phyloP scores from a whole-genome alignment of 2,113 vertebrate genomes.

The Chinchilla lanigera region DNA sequence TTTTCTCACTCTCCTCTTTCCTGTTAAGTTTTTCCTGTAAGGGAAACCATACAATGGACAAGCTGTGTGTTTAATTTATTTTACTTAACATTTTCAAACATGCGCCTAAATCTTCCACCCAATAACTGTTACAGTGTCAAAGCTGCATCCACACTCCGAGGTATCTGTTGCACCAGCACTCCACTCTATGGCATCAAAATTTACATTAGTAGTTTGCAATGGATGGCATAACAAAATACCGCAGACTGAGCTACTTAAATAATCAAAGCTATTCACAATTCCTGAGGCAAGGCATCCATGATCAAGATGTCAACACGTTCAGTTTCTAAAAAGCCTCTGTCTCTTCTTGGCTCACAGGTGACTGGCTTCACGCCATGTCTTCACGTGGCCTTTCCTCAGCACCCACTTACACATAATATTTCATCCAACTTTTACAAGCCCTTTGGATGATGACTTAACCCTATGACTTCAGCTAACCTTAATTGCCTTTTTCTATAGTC shows the following conservation, averaged over 20 bases:
- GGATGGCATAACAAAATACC: neutral
- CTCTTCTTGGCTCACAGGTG: neutral
- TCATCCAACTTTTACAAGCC: neutral
- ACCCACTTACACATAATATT: too few relatives aligned
- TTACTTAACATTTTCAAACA: neutral
- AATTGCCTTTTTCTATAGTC: too few relatives aligned
- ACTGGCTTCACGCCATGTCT: neutral
- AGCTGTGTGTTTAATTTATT: neutral
- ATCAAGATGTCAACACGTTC: neutral
- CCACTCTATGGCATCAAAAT: neutral
- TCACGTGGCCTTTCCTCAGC: neutral
- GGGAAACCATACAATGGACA: neutral
- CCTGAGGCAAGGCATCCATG: neutral
- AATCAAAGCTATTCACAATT: neutral
- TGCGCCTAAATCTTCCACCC: neutral
- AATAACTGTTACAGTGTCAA: neutral
- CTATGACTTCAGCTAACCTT: neutral
- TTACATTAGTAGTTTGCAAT: rapidly evolving
- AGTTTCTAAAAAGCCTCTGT: neutral
- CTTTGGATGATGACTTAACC: neutral
- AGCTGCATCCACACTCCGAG: neutral
- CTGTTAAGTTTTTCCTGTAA: neutral
- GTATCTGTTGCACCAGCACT: neutral
- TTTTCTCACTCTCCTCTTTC: neutral
- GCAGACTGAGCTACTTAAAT: neutral